Evolutionary conservation across 2,113 vertebrate species (phyloP), one percentile per base, ranked within the genome.

Genomic region (Hirundichthys speculiger): DNA sequence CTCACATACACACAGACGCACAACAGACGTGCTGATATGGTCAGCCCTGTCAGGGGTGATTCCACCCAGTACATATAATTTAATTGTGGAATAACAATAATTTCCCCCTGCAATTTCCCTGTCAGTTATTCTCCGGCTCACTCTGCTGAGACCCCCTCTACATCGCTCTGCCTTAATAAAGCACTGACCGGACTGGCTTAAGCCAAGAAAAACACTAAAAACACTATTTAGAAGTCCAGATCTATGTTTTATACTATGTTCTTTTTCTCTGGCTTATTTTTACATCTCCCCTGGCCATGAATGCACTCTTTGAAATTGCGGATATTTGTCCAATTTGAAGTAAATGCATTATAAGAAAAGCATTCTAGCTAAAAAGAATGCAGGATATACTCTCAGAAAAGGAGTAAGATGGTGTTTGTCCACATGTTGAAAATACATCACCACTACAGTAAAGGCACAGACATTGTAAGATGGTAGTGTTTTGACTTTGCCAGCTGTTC

Each of bases 31-130:
- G 22, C 70, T 51, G 69, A 69, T 77, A 56, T 75, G 81, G 75
- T 82, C 80, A 73, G 82, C 76, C 61, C 83, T 87, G 86, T 84
- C 88, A 90, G 80, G 79, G 81, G 74, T 83, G 83, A 91, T 91
- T 91, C 88, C 83, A 84, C 64, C 49, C 86, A 82, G 85, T 86
- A 77, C 86, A 84, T 89, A 86, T 89, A 85, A 91, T 89, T 90
- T 89, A 90, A 91, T 89, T 88, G 86, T 85, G 85, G 87, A 91
- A 91, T 90, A 91, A 91, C 88, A 90, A 89, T 88, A 80, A 85
- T 84, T 86, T 88, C 85, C 86, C 85, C 54, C 86, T 83, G 79
- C 73, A 89, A 89, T 88, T 90, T 90, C 82, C 79, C 85, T 69
- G 88, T 88, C 89, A 87, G 78, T 86, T 86, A 73, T 79, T 83